Evolutionary conservation across 2,113 vertebrate genomes (phyloP).

Genomic region (Hippoglossus stenolepis): DNA sequence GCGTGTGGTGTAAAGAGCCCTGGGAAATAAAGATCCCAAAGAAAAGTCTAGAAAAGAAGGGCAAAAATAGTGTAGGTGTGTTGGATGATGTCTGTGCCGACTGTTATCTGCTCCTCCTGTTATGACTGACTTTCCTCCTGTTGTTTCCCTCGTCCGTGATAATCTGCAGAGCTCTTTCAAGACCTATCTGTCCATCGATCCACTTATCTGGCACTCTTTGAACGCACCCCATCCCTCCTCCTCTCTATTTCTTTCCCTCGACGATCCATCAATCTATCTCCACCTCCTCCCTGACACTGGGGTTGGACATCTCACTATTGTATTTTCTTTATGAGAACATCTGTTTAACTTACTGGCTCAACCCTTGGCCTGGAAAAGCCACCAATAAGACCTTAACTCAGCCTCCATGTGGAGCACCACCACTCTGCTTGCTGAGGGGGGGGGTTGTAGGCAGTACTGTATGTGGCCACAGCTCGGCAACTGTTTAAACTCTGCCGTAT

Average conservation of each 20-base stretch:
- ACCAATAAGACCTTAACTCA: conserved; percentile 51
- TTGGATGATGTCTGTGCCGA: conserved; percentile 44
- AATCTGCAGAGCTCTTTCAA: conserved; percentile 35
- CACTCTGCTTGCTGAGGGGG: not conserved
- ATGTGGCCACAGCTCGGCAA: not conserved
- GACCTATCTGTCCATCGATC: conserved; percentile 47
- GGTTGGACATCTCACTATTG: conserved; percentile 58
- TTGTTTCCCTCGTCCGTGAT: conserved; percentile 32
- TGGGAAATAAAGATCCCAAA: conserved; percentile 53
- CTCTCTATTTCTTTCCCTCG: conserved; percentile 33
- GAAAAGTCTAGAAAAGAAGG: conserved; percentile 23
- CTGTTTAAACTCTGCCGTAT: not conserved
- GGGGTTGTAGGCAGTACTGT: not conserved
- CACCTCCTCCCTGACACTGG: conserved; percentile 62
- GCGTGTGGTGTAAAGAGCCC: conserved; percentile 18
- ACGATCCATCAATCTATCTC: conserved; percentile 67
- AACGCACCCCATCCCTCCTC: not conserved
- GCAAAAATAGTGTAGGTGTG: conserved; percentile 27
- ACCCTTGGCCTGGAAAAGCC: conserved; percentile 61
- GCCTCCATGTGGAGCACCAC: conserved; percentile 47
- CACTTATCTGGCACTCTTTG: conserved; percentile 36
- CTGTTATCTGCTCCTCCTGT: conserved; percentile 46
- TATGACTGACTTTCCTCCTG: conserved; percentile 18
- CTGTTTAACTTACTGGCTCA: conserved; percentile 69
- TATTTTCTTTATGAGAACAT: conserved; percentile 80